phyloP scores from a whole-genome alignment of 2,797 vertebrate genomes.

The Peromyscus eremicus region DNA sequence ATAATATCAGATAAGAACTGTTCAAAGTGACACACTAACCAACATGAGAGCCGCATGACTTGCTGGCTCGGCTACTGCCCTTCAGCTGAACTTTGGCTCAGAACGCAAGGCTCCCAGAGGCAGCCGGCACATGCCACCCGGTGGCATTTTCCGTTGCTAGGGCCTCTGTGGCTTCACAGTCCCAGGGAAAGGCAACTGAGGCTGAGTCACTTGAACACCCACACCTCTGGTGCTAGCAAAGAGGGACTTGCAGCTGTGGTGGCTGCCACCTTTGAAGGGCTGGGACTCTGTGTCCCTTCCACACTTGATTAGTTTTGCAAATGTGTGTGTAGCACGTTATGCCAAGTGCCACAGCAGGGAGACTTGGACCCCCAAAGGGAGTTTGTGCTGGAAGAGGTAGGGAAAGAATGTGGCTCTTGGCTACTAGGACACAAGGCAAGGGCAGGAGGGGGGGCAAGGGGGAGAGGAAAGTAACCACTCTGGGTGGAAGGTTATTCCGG shows the following conservation, averaged over 20 bases:
- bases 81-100: constrained; percentile 98
- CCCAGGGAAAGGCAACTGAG: constrained; percentile 55
- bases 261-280: not conserved
- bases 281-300: constrained; percentile 82
- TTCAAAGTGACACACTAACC: constrained; percentile 92
- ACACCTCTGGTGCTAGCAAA: constrained; percentile 23
- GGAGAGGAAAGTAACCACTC: not conserved
- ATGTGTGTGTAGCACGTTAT: constrained; percentile 72
- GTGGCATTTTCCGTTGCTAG: constrained; percentile 79
- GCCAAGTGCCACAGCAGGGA: constrained; percentile 73
- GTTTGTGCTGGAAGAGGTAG: constrained; percentile 71
- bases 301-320: constrained; percentile 84
- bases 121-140: constrained; percentile 49
- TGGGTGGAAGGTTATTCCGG: constrained; percentile 65
- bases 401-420: constrained; percentile 79
- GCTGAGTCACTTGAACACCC: not conserved
- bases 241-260: constrained; percentile 8
- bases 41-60: constrained; percentile 96
- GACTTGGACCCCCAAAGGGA: constrained; percentile 80
- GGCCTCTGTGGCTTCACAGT: constrained; percentile 69
- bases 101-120: constrained; percentile 82
- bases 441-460: not conserved
- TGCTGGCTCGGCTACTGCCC: constrained; percentile 93
- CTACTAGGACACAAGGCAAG: constrained; percentile 55
- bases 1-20: constrained; percentile 97